Base-by-base conservation (phyloP, 2,113 vertebrate genomes). In the Odobenus rosmarus region DNA sequence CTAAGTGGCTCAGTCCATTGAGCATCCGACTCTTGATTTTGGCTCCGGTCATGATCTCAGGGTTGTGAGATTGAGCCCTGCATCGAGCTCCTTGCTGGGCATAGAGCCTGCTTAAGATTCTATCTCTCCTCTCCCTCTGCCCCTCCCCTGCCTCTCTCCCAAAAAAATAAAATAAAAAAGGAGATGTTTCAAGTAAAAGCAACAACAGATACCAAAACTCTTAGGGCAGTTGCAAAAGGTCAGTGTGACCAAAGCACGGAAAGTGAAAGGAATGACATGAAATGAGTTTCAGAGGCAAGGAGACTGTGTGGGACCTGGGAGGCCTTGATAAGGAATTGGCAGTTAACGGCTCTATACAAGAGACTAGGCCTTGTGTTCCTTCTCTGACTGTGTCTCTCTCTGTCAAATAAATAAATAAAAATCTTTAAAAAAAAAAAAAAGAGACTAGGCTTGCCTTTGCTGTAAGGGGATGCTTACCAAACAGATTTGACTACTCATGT, bases 211-310 rank as follows among this genome's bases (percentile, higher is more conserved):
- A 28, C 42, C 10, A 31, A 61, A 77, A 28, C 33, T 49, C 11
- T 23, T 3, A 4, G 9, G 31, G n/a, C 15, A 4, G 69, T 33
- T 7, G 21, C 19, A 13, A 36, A 31, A 28, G 42, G 62, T 3
- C 8, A 4, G 23, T 6, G 0, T 14, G n/a, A 31, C 36, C 8
- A 7, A 49, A 23, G 9, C 6, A 1, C 0, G 6, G 51, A 4
- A 11, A 10, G 4, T 4, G 57, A 55, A 49, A 81, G 62, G 62
- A 5, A 11, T 2, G 9, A 1, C 5, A 1, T 5, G 0, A 7
- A 14, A 19, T 7, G 61, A 85, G 62, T 24, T 12, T 21, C 71
- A 16, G 61, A 33, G 83, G 57, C 2, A 0, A 24, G 31, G 36
- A 13, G 64, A 23, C 53, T 62, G 0, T 1, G 1, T 0, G 14